phyloP scores from a whole-genome alignment of 2,797 vertebrate genomes.

The Onychomys leucogaster region DNA sequence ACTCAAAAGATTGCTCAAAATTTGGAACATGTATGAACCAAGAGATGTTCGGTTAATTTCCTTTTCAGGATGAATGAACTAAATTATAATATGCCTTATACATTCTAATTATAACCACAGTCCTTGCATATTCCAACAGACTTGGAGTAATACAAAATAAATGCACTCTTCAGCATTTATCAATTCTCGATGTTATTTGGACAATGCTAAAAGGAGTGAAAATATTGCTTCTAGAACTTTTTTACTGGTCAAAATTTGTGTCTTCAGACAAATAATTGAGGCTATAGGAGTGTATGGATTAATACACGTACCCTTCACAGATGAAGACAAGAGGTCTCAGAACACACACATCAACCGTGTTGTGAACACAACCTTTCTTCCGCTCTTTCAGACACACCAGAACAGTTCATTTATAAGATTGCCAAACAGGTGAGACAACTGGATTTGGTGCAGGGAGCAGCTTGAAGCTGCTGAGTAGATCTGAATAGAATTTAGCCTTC shows the following conservation, averaged over 20 bases:
- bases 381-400: conserved; percentile 69
- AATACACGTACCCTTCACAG: conserved; percentile 89
- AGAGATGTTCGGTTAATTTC: conserved; percentile 91
- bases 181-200: conserved; percentile 85
- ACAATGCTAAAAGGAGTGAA: conserved; percentile 90
- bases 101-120: conserved; percentile 94
- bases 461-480: conserved; percentile 57
- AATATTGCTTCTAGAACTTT: conserved; percentile 91
- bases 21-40: conserved; percentile 92
- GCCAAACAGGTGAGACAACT: conserved; percentile 71
- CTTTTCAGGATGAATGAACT: conserved; percentile 91
- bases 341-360: conserved; percentile 84
- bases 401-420: conserved; percentile 17
- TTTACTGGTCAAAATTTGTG: conserved; percentile 85
- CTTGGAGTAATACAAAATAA: conserved; percentile 93
- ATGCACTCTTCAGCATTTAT: conserved; percentile 87
- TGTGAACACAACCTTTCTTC: conserved; percentile 81
- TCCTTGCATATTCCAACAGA: conserved; percentile 97
- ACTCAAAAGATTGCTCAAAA: conserved; percentile 91
- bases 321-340: conserved; percentile 84
- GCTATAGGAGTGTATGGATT: conserved; percentile 86
- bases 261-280: conserved; percentile 82
- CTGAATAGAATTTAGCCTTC: background rate
- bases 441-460: conserved; percentile 73
- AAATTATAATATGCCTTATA: conserved; percentile 95